phyloP scores from a whole-genome alignment of 1,140 invertebrate species.

The Chironomus striatipennis region DNA sequence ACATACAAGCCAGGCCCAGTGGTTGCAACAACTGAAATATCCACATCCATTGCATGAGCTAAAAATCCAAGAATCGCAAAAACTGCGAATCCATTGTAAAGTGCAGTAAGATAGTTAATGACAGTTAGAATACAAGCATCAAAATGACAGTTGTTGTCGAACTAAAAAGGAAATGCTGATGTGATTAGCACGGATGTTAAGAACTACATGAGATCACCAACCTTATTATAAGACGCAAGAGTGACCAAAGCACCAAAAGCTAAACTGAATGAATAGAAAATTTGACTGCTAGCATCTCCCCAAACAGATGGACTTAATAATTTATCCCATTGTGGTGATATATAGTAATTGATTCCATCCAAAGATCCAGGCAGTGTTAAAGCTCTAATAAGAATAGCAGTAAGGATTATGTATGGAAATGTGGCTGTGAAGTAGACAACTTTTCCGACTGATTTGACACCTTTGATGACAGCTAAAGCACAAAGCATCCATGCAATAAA shows the following conservation, averaged over 20 bases:
- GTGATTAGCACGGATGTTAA: too few relatives aligned
- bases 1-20: conserved; percentile 77
- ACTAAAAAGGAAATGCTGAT: conserved; percentile 49
- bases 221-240: conserved; percentile 80
- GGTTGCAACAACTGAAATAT: conserved; percentile 77
- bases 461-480: conserved; percentile 70
- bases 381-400: conserved; percentile 60
- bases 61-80: conserved; percentile 82
- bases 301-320: conserved; percentile 61
- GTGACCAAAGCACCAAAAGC: conserved; percentile 82
- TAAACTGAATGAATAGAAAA: conserved; percentile 83
- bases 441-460: conserved; percentile 61
- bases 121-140: conserved; percentile 64
- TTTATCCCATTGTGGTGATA: conserved; percentile 71
- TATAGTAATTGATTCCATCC: conserved; percentile 70
- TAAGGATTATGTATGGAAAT: conserved; percentile 75
- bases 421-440: conserved; percentile 78
- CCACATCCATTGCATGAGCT: conserved; percentile 61
- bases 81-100: conserved; percentile 89
- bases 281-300: conserved; percentile 85
- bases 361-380: conserved; percentile 68
- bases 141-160: conserved; percentile 38
- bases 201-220: conserved; percentile 63
- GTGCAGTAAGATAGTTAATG: conserved; percentile 80
- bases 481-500: conserved; percentile 66